Percentiles rank a stretch among this genome's conserved stretches.
Evolutionary conservation across 2,888 invertebrate genomes (phyloP).

Genomic region (Cantharis rufa): DNA sequence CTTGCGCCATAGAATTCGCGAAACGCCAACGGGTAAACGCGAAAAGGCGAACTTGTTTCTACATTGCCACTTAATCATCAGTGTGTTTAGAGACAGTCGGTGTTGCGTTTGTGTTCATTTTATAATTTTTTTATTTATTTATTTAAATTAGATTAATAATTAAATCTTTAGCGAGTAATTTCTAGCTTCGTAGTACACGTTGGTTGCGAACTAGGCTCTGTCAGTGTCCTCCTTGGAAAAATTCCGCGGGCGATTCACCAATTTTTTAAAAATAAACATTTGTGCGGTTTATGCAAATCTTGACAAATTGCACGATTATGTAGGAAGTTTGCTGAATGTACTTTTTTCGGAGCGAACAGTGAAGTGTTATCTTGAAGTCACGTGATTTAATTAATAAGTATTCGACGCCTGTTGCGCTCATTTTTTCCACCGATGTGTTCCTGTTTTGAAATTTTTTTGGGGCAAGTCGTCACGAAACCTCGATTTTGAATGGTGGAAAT

Average conservation of each 20-base stretch:
- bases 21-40: slow-evolving; percentile 35
- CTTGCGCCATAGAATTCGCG: slow-evolving; percentile 38
- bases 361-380: background rate
- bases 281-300: background rate
- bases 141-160: background rate
- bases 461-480: background rate
- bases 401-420: background rate
- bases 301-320: background rate
- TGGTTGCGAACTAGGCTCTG: background rate
- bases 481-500: background rate
- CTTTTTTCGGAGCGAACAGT: background rate
- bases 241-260: background rate
- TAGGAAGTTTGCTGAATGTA: background rate
- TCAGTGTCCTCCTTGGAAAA: background rate
- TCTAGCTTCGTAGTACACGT: background rate
- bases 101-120: slow-evolving; percentile 26
- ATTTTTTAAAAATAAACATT: background rate
- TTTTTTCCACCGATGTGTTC: background rate
- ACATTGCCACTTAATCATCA: slow-evolving; percentile 18
- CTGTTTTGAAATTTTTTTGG: background rate
- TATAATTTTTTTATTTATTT: slow-evolving; percentile 14
- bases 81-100: slow-evolving; percentile 33
- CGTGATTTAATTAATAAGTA: background rate
- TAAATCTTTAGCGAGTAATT: background rate
- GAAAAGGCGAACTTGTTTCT: slow-evolving; percentile 19